These are phyloP conservation scores for Drosophila biarmipes DNA, from an alignment of 1,140 invertebrate genomes.

Conservation along the genomic window DNA sequence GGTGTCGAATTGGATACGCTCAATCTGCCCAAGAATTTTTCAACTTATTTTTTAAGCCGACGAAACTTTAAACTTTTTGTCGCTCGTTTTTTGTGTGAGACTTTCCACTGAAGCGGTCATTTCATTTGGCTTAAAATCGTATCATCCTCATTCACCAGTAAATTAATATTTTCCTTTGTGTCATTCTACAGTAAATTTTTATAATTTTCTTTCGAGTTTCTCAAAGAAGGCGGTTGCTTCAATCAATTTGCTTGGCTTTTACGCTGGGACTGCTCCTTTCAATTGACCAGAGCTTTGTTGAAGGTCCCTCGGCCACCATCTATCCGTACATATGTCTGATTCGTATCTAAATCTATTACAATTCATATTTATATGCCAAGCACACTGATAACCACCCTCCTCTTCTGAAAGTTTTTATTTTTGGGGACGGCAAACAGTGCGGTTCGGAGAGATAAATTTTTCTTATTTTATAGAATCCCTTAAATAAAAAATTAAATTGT, in stretches of 20 bases:
- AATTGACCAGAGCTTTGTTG: constrained; percentile 37
- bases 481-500: background rate
- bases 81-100: background rate
- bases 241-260: constrained; percentile 70
- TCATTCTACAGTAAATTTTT: constrained; percentile 49
- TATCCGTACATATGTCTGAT: constrained; percentile 54
- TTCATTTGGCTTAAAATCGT: constrained; percentile 64
- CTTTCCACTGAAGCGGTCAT: constrained; percentile 3
- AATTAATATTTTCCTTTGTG: constrained; percentile 58
- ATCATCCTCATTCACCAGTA: constrained; percentile 32
- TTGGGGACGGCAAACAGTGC: constrained; percentile 9
- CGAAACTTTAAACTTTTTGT: constrained; percentile 26
- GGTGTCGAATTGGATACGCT: constrained; percentile 62
- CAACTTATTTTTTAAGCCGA: constrained; percentile 13
- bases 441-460: background rate
- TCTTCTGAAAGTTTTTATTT: background rate
- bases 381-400: constrained; percentile 34
- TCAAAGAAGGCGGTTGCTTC: constrained; percentile 34
- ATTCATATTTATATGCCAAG: constrained; percentile 76
- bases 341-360: constrained; percentile 77
- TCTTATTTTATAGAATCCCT: background rate
- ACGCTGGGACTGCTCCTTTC: constrained; percentile 64
- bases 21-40: constrained; percentile 47
- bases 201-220: constrained; percentile 38
- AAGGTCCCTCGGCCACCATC: constrained; percentile 8